Evolutionary conservation across 2,888 invertebrate species (phyloP), one percentile per base, ranked within the genome.

Genomic region (Phyllotreta cruciferae): DNA sequence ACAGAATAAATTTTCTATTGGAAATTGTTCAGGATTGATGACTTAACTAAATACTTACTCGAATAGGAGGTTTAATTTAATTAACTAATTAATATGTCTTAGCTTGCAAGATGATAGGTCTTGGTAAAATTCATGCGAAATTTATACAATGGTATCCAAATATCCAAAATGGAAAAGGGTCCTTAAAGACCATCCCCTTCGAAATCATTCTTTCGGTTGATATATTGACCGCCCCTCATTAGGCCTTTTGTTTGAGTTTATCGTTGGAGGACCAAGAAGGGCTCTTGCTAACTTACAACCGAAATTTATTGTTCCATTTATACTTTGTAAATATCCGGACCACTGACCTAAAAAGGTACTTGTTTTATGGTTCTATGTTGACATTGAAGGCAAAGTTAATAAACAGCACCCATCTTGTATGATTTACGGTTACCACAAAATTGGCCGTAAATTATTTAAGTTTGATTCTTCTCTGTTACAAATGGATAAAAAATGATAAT

Each of bases 161-260:
- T 47, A 9, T 24, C 5, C 34, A 24, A 50, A 50, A 42, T 8
- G 24, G 49, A 41, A 60, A 60, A 60, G 14, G 52, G 44, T 60
- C 42, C 36, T 13, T 24, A 50, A 39, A 57, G 41, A 38, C 41
- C 38, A 35, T 24, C 35, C 13, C 41, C 34, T 7, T 44, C 44
- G 34, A 53, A 62, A 62, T 62, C 56, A 62, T 62, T 53, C 57
- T 47, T 53, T 52, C 37, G 58, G 63, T 63, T 63, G 58, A 63
- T 58, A 58, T 63, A 63, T 58, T 58, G 58, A 47, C 63, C 47
- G 54, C 54, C 39, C 57, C 54, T 58, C 53, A 63, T 58, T 63
- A 63, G 58, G 52, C 45, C 63, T 52, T 63, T 63, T 63, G 63
- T 63, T 54, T 56, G 54, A 58, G 49, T 63, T 62, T 62, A 62